These are phyloP conservation scores for Malurus alboscapulatus DNA, from an alignment of 2,113 vertebrate species.

Conservation along the genomic window DNA sequence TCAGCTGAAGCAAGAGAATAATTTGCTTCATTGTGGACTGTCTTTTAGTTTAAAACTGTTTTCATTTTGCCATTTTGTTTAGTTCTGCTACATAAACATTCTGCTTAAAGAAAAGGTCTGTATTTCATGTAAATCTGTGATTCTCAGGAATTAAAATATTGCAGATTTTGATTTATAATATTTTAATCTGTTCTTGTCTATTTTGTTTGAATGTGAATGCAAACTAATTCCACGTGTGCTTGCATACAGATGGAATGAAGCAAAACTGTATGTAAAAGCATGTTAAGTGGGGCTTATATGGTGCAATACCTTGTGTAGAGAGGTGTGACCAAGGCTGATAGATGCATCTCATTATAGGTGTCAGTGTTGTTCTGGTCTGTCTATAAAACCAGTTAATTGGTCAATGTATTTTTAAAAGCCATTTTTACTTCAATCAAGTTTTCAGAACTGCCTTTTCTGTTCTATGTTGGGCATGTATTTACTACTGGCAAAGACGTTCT, in stretches of 20 bases:
- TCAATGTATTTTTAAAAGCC: not conserved
- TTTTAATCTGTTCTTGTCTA: not conserved
- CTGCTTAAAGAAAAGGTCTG: not conserved
- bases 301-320: not conserved
- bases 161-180: not conserved
- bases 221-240: not conserved
- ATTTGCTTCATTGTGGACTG: not conserved
- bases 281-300: not conserved
- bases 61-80: not conserved
- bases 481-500: not conserved
- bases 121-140: not conserved
- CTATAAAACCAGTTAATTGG: not conserved
- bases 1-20: not conserved
- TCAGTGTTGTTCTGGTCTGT: not conserved
- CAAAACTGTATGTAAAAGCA: not conserved
- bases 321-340: not conserved
- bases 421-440: not conserved
- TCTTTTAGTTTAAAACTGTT: not conserved
- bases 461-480: not conserved
- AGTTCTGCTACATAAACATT: not conserved
- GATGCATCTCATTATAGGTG: not conserved
- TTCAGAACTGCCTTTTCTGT: not conserved
- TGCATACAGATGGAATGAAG: not conserved
- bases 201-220: not conserved
- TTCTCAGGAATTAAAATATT: not conserved